A percentile compares a stretch with the other conserved stretches of the same genome.
These are phyloP conservation scores for Datnioides undecimradiatus DNA, from an alignment of 2,113 vertebrate species.

Conservation along the genomic window DNA sequence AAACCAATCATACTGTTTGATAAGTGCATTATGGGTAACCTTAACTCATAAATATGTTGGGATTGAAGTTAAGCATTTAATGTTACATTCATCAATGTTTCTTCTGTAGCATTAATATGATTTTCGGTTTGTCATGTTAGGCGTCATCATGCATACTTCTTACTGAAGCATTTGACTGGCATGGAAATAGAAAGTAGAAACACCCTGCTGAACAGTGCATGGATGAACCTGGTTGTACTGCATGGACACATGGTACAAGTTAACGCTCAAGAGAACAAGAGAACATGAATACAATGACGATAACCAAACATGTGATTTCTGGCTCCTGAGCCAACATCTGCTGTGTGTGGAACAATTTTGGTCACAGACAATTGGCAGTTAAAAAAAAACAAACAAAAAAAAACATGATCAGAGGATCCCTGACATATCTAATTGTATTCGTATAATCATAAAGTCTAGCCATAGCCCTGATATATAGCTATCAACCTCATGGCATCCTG, in stretches of 20 bases:
- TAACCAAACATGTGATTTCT: too few species aligned
- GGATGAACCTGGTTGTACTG: not conserved
- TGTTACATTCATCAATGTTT: not conserved
- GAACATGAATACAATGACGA: not conserved
- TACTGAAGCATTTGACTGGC: conserved; percentile 5
- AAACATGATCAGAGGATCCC: too few species aligned
- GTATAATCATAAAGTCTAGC: too few species aligned
- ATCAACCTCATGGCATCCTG: too few species aligned
- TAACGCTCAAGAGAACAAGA: not conserved
- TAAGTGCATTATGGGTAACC: not conserved
- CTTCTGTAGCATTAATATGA: not conserved
- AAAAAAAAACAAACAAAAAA: too few species aligned
- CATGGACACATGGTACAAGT: not conserved
- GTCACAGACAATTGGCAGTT: too few species aligned
- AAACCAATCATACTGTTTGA: not conserved
- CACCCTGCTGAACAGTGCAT: conserved; percentile 4
- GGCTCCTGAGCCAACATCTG: too few species aligned
- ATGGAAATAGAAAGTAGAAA: conserved; percentile 10
- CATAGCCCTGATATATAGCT: too few species aligned
- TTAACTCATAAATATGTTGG: not conserved
- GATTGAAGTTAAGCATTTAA: not conserved
- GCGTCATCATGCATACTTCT: not conserved
- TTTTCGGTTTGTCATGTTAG: not conserved
- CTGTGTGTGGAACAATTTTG: too few species aligned
- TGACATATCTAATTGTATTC: too few species aligned